Evolutionary conservation across 2,797 vertebrate genomes (phyloP).

Genomic region (Phaenicophaeus curvirostris): DNA sequence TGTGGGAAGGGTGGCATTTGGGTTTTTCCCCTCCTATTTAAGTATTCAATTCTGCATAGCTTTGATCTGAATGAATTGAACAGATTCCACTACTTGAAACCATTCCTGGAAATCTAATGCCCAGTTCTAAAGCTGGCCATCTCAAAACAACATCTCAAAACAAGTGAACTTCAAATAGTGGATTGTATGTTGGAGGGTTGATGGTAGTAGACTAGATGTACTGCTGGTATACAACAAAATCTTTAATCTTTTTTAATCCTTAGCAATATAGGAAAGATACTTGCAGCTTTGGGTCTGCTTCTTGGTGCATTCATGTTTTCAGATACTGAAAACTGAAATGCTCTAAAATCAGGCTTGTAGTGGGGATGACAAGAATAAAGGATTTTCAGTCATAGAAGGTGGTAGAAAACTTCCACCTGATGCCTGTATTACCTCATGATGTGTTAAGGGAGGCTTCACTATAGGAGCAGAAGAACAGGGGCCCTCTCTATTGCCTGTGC

Average conservation of each 20-base stretch:
- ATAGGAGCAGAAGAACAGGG: not conserved
- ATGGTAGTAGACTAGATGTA: not conserved
- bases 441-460: not conserved
- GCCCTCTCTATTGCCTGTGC: not conserved
- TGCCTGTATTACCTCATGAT: not conserved
- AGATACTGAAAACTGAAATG: not conserved
- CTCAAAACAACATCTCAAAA: not conserved
- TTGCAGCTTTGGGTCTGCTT: not conserved
- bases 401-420: not conserved
- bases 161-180: not conserved
- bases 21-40: not conserved
- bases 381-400: not conserved
- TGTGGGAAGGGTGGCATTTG: rapidly evolving
- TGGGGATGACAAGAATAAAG: not conserved
- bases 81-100: not conserved
- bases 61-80: not conserved
- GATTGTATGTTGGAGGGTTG: rapidly evolving
- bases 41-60: not conserved
- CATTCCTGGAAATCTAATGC: not conserved
- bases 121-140: not conserved
- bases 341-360: not conserved
- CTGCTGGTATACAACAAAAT: not conserved
- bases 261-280: not conserved
- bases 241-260: slow-evolving; percentile 10
- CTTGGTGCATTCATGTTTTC: not conserved